Percentiles rank a stretch among this genome's conserved stretches.
phyloP scores from a whole-genome alignment of 1,140 invertebrate species.

The Papilio machaon region DNA sequence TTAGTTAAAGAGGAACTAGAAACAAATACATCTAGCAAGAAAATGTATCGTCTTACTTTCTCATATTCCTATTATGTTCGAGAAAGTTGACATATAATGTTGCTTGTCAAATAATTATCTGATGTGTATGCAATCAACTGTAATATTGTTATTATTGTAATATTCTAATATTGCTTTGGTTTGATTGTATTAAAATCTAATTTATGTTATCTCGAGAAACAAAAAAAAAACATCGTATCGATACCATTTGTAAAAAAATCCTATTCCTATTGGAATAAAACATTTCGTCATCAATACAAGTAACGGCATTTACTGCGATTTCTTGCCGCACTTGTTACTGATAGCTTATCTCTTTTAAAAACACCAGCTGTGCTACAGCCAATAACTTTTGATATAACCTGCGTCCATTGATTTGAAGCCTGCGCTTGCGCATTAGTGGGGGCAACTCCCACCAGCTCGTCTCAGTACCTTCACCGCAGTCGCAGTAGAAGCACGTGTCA shows the following conservation, averaged over 20 bases:
- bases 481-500: constrained; percentile 52
- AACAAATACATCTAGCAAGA: constrained; percentile 1
- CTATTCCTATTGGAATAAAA: not conserved
- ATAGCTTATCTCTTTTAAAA: constrained; percentile 67
- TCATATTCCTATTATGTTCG: not conserved
- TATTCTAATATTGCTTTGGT: not conserved
- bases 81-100: constrained; percentile 19
- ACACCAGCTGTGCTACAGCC: constrained; percentile 47
- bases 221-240: not conserved
- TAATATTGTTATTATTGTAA: not conserved
- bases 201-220: not conserved
- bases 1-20: not conserved
- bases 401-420: constrained; percentile 62
- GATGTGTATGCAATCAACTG: not conserved
- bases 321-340: constrained; percentile 51
- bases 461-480: constrained; percentile 66
- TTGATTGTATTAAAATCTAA: not conserved
- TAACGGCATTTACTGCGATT: constrained; percentile 3
- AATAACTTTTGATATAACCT: constrained; percentile 44
- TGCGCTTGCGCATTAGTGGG: constrained; percentile 64
- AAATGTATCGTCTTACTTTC: constrained; percentile 19
- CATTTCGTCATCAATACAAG: constrained; percentile 32
- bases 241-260: not conserved
- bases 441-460: constrained; percentile 55
- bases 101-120: constrained; percentile 14